These are phyloP conservation scores for Propsilocerus akamusi DNA, from an alignment of 1,140 invertebrate genomes.

Conservation along the genomic window DNA sequence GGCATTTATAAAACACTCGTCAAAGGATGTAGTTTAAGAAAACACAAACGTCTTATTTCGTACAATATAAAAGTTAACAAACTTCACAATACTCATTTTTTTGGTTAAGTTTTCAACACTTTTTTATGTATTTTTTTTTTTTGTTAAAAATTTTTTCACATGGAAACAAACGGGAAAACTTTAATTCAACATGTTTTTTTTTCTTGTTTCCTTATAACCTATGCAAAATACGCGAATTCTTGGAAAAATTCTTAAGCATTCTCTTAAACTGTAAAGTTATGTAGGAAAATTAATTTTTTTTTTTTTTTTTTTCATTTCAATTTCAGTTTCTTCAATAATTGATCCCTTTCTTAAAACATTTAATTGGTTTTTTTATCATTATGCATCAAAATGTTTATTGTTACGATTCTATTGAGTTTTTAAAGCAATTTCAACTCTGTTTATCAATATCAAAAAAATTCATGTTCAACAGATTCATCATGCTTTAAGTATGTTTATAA, in stretches of 20 bases:
- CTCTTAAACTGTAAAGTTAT: not conserved
- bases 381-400: conserved; percentile 2
- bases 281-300: not conserved
- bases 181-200: conserved; percentile 1
- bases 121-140: not conserved
- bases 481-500: too few species aligned
- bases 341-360: not conserved
- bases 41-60: conserved; percentile 1
- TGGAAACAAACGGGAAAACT: conserved; percentile 3
- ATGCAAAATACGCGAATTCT: not conserved
- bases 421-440: too few species aligned
- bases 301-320: not conserved
- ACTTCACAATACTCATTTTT: not conserved
- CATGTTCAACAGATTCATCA: too few species aligned
- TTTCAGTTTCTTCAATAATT: conserved; percentile 4
- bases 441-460: too few species aligned
- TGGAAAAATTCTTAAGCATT: not conserved
- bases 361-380: not conserved
- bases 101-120: conserved; percentile 3
- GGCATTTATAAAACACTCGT: too few species aligned
- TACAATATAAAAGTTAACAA: conserved; percentile 4
- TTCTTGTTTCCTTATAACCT: not conserved
- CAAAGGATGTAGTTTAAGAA: not conserved
- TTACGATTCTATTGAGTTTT: too few species aligned
- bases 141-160: conserved; percentile 1